Conservation (phyloP, 2,888 invertebrate genomes). For the Lagria hirta region DNA sequence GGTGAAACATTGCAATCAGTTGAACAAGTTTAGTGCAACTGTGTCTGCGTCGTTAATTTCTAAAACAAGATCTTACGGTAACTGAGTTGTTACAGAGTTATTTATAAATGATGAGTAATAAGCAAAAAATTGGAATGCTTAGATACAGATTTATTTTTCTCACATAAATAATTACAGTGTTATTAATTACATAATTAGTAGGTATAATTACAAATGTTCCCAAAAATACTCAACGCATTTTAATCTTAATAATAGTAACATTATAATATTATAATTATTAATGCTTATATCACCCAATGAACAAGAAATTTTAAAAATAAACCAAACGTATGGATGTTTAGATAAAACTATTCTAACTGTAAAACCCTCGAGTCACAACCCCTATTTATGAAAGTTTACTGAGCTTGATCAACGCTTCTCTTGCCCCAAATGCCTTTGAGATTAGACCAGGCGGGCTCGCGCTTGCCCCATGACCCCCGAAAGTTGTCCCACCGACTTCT, state of each 20-base stretch:
- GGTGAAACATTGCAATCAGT: no score
- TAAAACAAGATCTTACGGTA: no score
- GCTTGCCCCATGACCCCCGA: conserved; percentile 72
- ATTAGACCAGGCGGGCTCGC: conserved; percentile 78
- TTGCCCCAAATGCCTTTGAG: conserved; percentile 81
- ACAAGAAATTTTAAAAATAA: conserved; percentile 29
- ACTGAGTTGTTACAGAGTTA: no score
- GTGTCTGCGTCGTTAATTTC: no score
- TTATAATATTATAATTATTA: conserved; percentile 36
- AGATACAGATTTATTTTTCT: conserved; percentile 30
- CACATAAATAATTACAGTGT: conserved; percentile 39
- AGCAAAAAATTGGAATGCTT: conserved; percentile 21
- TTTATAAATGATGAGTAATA: no score
- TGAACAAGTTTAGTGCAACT: no score
- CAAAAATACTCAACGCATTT: conserved; percentile 46
- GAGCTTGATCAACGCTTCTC: conserved; percentile 53
- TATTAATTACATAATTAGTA: conserved; percentile 29
- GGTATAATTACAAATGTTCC: conserved; percentile 47
- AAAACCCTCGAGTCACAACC: conserved; percentile 7
- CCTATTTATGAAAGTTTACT: conserved; percentile 30
- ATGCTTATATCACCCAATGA: conserved; percentile 31
- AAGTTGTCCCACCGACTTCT: conserved; percentile 64
- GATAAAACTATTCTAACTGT: conserved; percentile 16
- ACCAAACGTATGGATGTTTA: conserved; percentile 21
- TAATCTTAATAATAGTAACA: conserved; percentile 34